Evolutionary conservation across 2,888 invertebrate genomes (phyloP).

Genomic region (Drosophila tripunctata): DNA sequence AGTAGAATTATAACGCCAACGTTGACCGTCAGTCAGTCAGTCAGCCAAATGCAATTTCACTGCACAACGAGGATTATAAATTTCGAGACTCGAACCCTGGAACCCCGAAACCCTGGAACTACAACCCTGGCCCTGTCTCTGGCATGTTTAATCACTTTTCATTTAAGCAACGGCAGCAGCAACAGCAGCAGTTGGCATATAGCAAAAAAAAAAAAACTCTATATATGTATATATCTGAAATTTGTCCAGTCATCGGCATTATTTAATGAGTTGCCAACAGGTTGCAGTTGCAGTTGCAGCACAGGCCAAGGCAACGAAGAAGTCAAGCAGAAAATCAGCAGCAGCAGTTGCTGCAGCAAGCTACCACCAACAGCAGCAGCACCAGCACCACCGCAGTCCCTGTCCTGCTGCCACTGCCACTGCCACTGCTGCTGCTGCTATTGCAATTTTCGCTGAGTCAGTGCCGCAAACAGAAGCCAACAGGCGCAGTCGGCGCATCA

Average conservation of each 20-base stretch:
- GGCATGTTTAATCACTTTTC: constrained; percentile 74
- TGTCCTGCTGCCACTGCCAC: constrained; percentile 26
- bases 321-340: constrained; percentile 70
- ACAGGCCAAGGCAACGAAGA: constrained; percentile 27
- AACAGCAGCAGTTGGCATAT: constrained; percentile 4
- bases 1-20: constrained; percentile 73
- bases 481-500: constrained; percentile 65
- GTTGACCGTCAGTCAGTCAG: constrained; percentile 51
- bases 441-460: constrained; percentile 65
- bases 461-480: constrained; percentile 77
- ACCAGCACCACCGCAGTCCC: constrained; percentile 1
- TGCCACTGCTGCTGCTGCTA: constrained; percentile 32
- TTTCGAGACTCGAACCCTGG: constrained; percentile 34
- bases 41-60: constrained; percentile 60
- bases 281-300: too few relatives aligned
- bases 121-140: neutral
- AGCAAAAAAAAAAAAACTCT: constrained; percentile 19
- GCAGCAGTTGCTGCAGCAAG: constrained; percentile 16
- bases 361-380: too few relatives aligned
- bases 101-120: neutral
- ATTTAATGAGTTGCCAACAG: constrained; percentile 81
- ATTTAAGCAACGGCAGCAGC: constrained; percentile 56
- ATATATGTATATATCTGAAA: constrained; percentile 49
- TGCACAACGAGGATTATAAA: constrained; percentile 73
- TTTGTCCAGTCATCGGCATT: constrained; percentile 83